A percentile compares a stretch with the other conserved stretches of the same genome.
Evolutionary conservation across 2,888 invertebrate species (phyloP).

Genomic region (Lycaena phlaeas): DNA sequence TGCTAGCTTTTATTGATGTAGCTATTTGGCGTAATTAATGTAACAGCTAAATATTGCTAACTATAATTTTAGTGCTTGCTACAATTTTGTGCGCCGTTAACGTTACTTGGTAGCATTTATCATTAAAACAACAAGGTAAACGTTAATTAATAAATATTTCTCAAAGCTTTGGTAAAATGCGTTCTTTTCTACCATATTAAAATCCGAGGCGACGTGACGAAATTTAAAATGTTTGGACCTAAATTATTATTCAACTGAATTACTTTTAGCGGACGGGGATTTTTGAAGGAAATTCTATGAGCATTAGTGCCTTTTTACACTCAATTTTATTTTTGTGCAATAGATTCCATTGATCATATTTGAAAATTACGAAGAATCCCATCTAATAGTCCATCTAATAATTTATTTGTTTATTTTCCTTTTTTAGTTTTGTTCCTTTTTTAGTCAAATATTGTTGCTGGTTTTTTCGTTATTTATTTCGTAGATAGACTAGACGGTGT

Average conservation of each 20-base stretch:
- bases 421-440: too few species aligned
- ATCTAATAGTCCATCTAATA: too few species aligned
- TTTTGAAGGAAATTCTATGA: background rate
- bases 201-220: background rate
- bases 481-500: too few species aligned
- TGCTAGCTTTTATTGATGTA: constrained; percentile 4
- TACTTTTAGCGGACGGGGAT: background rate
- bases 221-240: background rate
- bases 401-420: too few species aligned
- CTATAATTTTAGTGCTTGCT: background rate
- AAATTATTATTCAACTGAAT: background rate
- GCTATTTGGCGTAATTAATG: constrained; percentile 1
- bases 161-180: background rate
- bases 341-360: too few species aligned
- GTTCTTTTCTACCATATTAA: constrained; percentile 1
- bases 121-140: background rate
- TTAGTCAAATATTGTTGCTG: too few species aligned
- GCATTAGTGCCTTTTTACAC: too few species aligned
- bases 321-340: too few species aligned
- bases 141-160: background rate
- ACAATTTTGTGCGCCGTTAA: background rate
- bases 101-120: background rate
- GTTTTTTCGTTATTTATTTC: too few species aligned
- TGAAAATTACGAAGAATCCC: too few species aligned
- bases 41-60: background rate